phyloP scores from a whole-genome alignment of 2,888 invertebrate species.

The Drymonia ruficornis region DNA sequence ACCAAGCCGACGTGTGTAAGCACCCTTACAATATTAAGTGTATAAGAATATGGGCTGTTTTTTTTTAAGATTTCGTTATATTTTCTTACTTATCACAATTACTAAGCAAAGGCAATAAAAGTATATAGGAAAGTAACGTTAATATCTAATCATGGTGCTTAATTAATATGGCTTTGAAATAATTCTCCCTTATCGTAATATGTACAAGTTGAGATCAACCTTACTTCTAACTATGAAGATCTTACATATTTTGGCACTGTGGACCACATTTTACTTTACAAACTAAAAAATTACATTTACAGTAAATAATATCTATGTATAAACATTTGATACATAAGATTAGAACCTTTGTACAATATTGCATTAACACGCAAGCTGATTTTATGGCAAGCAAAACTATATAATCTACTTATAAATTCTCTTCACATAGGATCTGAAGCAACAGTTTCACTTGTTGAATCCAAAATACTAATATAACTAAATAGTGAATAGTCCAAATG shows the following conservation, averaged over 20 bases:
- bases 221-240: conserved; percentile 74
- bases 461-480: conserved; percentile 3
- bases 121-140: too few relatives aligned
- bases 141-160: conserved; percentile 16
- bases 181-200: conserved; percentile 49
- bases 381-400: conserved; percentile 38
- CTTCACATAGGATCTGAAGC: conserved; percentile 26
- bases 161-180: conserved; percentile 49
- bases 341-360: conserved; percentile 49
- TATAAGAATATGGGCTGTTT: too few relatives aligned
- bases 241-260: conserved; percentile 80
- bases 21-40: too few relatives aligned
- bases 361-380: conserved; percentile 37
- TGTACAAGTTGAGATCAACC: conserved; percentile 83
- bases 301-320: conserved; percentile 41
- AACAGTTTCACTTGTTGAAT: conserved; percentile 29
- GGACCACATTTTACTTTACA: conserved; percentile 66
- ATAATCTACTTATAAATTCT: conserved; percentile 23
- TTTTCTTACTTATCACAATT: too few relatives aligned
- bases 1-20: too few relatives aligned
- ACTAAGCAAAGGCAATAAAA: too few relatives aligned
- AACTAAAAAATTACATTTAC: conserved; percentile 37
- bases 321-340: conserved; percentile 45
- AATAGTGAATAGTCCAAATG: background rate
- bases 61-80: too few relatives aligned